Percentiles rank a stretch among this genome's conserved stretches.
Conservation (phyloP, 2,113 vertebrate species). For the Rhinopomastus cyanomelas region DNA sequence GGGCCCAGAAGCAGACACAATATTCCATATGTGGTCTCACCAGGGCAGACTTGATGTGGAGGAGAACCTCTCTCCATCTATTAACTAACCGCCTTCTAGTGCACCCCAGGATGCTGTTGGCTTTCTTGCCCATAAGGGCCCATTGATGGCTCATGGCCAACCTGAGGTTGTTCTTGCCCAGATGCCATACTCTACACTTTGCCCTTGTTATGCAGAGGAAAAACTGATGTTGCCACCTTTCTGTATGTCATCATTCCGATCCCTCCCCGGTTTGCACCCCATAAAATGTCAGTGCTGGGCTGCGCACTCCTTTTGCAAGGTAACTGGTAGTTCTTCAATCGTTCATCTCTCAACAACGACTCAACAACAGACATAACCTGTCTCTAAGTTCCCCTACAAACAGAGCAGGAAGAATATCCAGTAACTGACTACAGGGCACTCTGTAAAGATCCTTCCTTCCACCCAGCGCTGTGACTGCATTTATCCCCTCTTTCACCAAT, state of each 20-base stretch:
- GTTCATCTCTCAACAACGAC: no score
- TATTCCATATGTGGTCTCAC: no score
- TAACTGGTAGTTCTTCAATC: neutral
- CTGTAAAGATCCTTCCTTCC: neutral
- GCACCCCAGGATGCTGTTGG: no score
- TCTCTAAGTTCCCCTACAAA: neutral
- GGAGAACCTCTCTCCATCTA: no score
- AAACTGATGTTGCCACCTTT: neutral
- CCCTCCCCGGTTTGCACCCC: neutral
- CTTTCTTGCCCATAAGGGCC: no score
- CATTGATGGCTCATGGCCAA: no score
- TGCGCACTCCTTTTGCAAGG: neutral
- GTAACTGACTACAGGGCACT: no score
- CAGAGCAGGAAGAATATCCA: neutral
- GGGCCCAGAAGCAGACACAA: no score
- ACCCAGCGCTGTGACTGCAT: neutral
- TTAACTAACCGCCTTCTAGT: no score
- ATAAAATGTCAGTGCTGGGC: neutral
- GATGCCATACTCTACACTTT: no score
- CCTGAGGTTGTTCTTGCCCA: no score
- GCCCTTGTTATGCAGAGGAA: neutral
- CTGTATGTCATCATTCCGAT: neutral
- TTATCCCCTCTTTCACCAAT: neutral
- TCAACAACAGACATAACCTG: neutral
- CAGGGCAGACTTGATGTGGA: no score